Base-by-base conservation (phyloP, 2,113 vertebrate genomes). In the Semicossyphus pulcher region DNA sequence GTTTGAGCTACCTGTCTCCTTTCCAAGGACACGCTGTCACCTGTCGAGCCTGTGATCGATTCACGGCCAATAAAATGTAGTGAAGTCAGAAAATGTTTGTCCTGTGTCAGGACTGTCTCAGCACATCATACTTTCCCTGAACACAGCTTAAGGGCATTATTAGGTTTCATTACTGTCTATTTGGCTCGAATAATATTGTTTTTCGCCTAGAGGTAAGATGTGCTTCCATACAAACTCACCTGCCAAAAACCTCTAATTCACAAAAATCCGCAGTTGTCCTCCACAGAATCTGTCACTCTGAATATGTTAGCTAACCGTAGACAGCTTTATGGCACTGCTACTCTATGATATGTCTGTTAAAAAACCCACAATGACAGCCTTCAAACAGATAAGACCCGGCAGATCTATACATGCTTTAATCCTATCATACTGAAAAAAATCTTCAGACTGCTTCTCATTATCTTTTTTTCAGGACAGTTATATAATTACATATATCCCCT, bases 1-100 rank as follows among this genome's bases (percentile, higher is more conserved):
- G 78, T 82, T 78, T 78, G 58, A 66, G 52, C 31, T 80, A 67
- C 69, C 72, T 76, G 76, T 84, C 81, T 65, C 42, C 18, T 5
- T 41, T 20, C 21, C 32, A 70, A 78, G 81, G 84, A 67, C 39
- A 26, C 11, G 3, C 3, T 20, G 36, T 64, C 78, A 56, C 69
- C 65, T 8, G 18, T 72, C 6, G 3, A 73, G 61, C 56, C n/a
- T 23, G 39, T 53, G 69, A 83, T 84, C 78, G 57, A 77, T 82
- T 69, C 29, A 67, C 11, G 23, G 75, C 49, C 83, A 64, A 49
- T 87, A 57, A 61, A 71, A 66, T 72, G 32, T 53, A n/a, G 66
- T 15, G 36, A 70, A 52, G 72, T 73, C 45, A 53, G 73, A 54
- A 76, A 53, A 58, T 64, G 48, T 77, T 81, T 78, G 54, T 77